phyloP scores from a whole-genome alignment of 2,113 vertebrate species.

The Peromyscus californicus region DNA sequence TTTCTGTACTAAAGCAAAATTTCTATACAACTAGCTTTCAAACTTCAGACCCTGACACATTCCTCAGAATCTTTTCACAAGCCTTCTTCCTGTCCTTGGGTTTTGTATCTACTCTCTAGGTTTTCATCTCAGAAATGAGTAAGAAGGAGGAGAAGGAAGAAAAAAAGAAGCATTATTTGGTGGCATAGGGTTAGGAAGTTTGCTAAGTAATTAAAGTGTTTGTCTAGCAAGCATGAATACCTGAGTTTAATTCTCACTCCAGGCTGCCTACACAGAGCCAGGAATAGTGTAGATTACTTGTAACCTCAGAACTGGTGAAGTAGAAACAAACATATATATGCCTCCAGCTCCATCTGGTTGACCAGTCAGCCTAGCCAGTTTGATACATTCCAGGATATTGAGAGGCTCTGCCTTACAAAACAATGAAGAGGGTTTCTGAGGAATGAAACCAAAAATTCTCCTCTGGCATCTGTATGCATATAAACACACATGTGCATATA shows the following conservation, averaged over 20 bases:
- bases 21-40: constrained; percentile 69
- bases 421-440: background rate
- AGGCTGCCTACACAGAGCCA: background rate
- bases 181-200: too few relatives aligned
- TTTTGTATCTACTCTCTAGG: background rate
- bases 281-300: background rate
- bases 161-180: background rate
- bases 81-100: background rate
- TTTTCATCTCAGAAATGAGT: background rate
- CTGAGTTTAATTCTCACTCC: background rate
- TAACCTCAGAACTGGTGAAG: background rate
- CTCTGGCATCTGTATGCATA: background rate
- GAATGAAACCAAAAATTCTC: background rate
- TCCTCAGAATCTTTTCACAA: constrained; percentile 19
- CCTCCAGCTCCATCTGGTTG: background rate
- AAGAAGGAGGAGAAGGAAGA: background rate
- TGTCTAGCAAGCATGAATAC: background rate
- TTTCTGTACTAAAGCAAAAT: constrained; percentile 15
- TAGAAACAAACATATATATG: background rate
- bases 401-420: background rate
- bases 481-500: background rate
- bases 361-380: background rate
- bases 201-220: background rate
- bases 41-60: constrained; percentile 24
- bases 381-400: background rate